Evolutionary conservation across 2,113 vertebrate genomes (phyloP).

Genomic region (Odontophorus gujanensis): DNA sequence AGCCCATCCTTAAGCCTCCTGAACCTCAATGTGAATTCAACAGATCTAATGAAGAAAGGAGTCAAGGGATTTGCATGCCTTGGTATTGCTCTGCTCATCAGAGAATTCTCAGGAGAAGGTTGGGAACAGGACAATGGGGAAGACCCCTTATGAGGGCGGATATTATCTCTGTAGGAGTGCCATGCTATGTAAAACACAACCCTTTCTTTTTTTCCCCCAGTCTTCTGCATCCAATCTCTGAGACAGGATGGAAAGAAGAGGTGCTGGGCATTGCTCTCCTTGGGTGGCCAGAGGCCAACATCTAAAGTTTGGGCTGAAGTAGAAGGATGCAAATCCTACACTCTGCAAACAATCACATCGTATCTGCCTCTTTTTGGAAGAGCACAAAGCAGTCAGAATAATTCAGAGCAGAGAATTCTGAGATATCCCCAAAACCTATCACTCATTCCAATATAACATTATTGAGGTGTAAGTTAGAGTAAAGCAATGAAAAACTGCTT

Average conservation of each 20-base stretch:
- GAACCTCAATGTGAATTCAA: conserved; percentile 60
- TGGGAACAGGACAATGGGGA: too few species aligned
- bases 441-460: background rate
- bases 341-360: background rate
- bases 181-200: fast-evolving
- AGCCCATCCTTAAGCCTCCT: conserved; percentile 46
- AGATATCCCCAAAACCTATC: background rate
- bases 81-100: background rate
- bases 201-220: background rate
- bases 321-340: background rate
- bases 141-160: background rate
- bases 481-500: background rate
- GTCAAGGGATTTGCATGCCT: conserved; percentile 54
- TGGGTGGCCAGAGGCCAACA: background rate
- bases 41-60: conserved; percentile 48
- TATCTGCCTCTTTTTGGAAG: background rate
- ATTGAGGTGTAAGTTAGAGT: background rate
- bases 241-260: background rate
- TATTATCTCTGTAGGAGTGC: background rate
- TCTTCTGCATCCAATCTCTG: background rate
- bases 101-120: too few species aligned
- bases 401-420: background rate
- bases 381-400: background rate
- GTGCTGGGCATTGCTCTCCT: background rate
- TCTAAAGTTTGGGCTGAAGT: background rate